phyloP scores from a whole-genome alignment of 2,797 vertebrate species.

The Acipenser oxyrinchus region DNA sequence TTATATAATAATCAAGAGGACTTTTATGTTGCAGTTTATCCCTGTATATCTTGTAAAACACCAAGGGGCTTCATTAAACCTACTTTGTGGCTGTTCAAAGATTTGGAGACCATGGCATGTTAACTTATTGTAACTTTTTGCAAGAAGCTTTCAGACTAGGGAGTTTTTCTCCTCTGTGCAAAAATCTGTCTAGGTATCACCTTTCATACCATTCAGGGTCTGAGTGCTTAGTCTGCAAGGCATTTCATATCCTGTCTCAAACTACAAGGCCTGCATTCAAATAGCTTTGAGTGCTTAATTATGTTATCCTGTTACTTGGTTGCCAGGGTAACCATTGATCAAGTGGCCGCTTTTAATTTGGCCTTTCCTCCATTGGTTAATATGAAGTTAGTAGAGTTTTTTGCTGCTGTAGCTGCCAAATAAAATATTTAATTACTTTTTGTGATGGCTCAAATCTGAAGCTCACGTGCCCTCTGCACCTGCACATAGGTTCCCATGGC shows the following conservation, averaged over 20 bases:
- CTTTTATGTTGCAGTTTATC: too few species aligned
- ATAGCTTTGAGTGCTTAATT: constrained; percentile 12
- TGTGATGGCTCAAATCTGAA: not conserved
- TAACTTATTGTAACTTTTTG: too few species aligned
- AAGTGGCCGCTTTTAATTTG: not conserved
- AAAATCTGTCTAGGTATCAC: constrained; percentile 1
- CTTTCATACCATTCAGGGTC: constrained; percentile 1
- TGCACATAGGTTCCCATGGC: not conserved
- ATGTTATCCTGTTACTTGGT: constrained; percentile 13
- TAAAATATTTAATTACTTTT: not conserved
- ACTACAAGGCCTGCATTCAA: constrained; percentile 16
- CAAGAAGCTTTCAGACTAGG: too few species aligned
- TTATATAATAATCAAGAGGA: too few species aligned
- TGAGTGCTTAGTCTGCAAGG: not conserved
- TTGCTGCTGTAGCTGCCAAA: not conserved
- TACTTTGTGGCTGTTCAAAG: too few species aligned
- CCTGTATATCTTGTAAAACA: too few species aligned
- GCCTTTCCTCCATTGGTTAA: not conserved
- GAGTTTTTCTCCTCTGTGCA: not conserved
- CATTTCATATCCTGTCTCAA: constrained; percentile 13
- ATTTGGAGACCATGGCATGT: too few species aligned
- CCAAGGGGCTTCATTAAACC: too few species aligned
- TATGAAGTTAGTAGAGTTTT: not conserved
- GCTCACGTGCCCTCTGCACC: not conserved
- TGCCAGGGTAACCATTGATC: constrained; percentile 7